A percentile compares a stretch with the other conserved stretches of the same genome.
Evolutionary conservation across 2,113 vertebrate genomes (phyloP).

Genomic region (Okapia johnstoni): DNA sequence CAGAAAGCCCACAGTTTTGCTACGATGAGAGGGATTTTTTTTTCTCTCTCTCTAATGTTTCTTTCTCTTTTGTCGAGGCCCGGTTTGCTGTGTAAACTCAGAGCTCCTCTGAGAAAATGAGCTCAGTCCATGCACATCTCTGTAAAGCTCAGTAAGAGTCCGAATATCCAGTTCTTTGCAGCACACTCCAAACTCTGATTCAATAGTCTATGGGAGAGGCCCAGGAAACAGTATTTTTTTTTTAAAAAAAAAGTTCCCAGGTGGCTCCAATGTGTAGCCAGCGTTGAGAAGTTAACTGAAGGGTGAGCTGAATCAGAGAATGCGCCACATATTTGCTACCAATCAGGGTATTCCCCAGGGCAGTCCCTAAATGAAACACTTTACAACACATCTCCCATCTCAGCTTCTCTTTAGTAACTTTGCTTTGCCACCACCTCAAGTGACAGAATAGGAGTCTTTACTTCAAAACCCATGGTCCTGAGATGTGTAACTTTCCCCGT

Average conservation of each 20-base stretch:
- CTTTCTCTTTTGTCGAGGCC: not conserved
- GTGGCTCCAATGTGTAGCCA: conserved; percentile 26
- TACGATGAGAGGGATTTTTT: not conserved
- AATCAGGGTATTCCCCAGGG: conserved; percentile 46
- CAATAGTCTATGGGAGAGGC: not conserved
- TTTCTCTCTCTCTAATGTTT: not conserved
- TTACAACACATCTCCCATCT: conserved; percentile 4
- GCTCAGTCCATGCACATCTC: not conserved
- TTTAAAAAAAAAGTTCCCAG: not conserved
- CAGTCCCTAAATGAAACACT: conserved; percentile 26
- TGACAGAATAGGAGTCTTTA: not conserved
- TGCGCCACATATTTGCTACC: not conserved
- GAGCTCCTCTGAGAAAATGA: not conserved
- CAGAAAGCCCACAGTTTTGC: not conserved
- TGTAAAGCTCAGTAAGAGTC: not conserved
- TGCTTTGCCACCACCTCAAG: not conserved
- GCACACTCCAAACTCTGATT: not conserved
- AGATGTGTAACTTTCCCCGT: not conserved
- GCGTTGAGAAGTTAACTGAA: conserved; percentile 31
- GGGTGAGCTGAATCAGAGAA: conserved; percentile 11
- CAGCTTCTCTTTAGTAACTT: not conserved
- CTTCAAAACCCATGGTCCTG: not conserved
- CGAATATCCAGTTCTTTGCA: conserved; percentile 29
- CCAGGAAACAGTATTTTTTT: conserved; percentile 26
- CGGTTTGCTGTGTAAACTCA: not conserved